Evolutionary conservation across 1,140 invertebrate species (phyloP).

Genomic region (Zaprionus ghesquierei): DNA sequence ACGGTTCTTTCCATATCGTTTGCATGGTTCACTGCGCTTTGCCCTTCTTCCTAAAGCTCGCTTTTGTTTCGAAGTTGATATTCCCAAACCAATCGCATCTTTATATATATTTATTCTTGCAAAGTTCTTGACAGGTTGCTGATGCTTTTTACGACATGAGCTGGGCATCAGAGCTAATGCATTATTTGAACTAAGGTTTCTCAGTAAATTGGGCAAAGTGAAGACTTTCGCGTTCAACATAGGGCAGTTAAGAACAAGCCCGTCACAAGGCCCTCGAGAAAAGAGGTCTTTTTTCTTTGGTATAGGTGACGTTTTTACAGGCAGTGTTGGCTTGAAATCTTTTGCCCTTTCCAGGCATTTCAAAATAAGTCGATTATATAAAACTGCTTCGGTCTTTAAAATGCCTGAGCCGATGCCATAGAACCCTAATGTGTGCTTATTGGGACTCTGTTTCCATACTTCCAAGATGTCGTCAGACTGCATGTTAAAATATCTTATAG

Average conservation of each 20-base stretch:
- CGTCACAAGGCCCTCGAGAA: neutral
- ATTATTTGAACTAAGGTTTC: neutral
- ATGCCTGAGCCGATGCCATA: slow-evolving; percentile 3
- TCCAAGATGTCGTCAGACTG: slow-evolving; percentile 5
- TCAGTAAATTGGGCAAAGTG: neutral
- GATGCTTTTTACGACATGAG: neutral
- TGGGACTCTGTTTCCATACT: neutral
- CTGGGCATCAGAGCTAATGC: neutral
- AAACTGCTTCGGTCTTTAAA: neutral
- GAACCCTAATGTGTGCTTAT: neutral
- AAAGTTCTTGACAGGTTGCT: no score
- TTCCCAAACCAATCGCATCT: no score
- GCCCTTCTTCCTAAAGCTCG: no score
- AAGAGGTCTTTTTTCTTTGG: neutral
- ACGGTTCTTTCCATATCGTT: no score
- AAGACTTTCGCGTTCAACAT: neutral
- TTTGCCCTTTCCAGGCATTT: slow-evolving; percentile 1
- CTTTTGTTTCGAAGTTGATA: no score
- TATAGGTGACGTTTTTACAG: neutral
- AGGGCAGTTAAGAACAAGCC: neutral
- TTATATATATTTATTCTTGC: no score
- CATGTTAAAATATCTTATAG: neutral
- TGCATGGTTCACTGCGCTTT: no score
- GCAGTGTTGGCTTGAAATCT: neutral
- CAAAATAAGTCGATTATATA: neutral